Conservation (phyloP, 2,888 invertebrate species). For the Lasioglossum figueresi region DNA sequence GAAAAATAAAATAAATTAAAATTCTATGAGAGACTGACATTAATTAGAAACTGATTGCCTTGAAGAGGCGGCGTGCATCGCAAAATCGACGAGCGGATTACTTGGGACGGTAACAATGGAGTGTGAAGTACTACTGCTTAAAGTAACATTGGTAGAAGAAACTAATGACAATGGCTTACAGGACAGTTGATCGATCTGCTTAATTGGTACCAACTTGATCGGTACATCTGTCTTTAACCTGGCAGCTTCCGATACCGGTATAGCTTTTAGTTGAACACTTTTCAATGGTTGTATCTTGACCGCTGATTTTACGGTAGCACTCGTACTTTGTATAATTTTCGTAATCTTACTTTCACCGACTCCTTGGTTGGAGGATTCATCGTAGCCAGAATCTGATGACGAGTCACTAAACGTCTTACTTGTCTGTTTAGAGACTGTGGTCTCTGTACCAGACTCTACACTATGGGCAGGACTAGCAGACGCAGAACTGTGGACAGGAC, state of each 20-base stretch:
- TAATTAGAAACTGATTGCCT: conserved; percentile 81
- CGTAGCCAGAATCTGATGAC: conserved; percentile 90
- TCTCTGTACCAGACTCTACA: conserved; percentile 77
- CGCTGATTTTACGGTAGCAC: conserved; percentile 56
- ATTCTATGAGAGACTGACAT: conserved; percentile 77
- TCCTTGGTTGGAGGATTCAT: conserved; percentile 87
- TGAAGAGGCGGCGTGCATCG: conserved; percentile 79
- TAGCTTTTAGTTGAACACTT: conserved; percentile 73
- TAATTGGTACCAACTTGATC: conserved; percentile 75
- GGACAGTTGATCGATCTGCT: conserved; percentile 76
- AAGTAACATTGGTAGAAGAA: conserved; percentile 72
- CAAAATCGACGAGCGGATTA: conserved; percentile 80
- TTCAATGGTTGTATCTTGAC: conserved; percentile 73
- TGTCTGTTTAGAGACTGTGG: conserved; percentile 73
- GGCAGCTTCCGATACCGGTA: conserved; percentile 76
- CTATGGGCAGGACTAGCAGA: conserved; percentile 81
- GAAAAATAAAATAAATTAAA: conserved; percentile 81
- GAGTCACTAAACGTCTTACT: conserved; percentile 87
- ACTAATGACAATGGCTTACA: conserved; percentile 78
- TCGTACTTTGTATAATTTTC: conserved; percentile 73
- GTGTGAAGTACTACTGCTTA: conserved; percentile 73
- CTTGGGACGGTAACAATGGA: conserved; percentile 73
- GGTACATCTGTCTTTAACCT: conserved; percentile 76
- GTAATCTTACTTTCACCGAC: conserved; percentile 78
- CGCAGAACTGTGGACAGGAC: conserved; percentile 80